Evolutionary conservation across 1,140 invertebrate species (phyloP).

Genomic region (Caenorhabditis brenneri): DNA sequence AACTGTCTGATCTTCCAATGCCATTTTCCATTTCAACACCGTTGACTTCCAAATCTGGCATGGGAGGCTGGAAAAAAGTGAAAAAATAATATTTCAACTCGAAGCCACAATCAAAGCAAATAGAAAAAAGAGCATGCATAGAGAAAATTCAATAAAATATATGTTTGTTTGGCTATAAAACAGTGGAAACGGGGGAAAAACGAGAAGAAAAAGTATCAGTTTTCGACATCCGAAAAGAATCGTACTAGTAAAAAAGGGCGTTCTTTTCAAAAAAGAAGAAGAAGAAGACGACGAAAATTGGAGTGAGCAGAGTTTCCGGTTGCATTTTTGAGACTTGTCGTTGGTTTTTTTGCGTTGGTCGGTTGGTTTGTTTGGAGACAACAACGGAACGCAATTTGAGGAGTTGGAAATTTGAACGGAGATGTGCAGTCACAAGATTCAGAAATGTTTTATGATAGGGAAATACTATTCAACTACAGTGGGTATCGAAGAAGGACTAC

Average conservation of each 20-base stretch:
- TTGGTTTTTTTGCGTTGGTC: background rate
- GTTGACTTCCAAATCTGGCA: slow-evolving; percentile 46
- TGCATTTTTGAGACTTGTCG: slow-evolving; percentile 32
- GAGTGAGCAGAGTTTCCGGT: slow-evolving; percentile 19
- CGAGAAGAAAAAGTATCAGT: background rate
- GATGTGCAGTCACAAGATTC: background rate
- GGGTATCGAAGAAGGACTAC: background rate
- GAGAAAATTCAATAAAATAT: slow-evolving; percentile 44
- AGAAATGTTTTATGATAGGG: too few species aligned
- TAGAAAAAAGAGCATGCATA: background rate
- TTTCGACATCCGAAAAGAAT: slow-evolving; percentile 19
- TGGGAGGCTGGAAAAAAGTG: background rate
- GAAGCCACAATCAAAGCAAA: slow-evolving; percentile 12
- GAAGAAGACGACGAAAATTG: background rate
- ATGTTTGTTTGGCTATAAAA: slow-evolving; percentile 44
- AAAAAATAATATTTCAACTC: slow-evolving; percentile 15
- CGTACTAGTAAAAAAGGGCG: slow-evolving; percentile 33
- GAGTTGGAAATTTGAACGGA: slow-evolving; percentile 6
- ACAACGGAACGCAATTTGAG: slow-evolving; percentile 37
- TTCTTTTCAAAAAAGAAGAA: slow-evolving; percentile 34
- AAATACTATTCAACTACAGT: too few species aligned
- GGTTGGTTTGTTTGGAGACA: slow-evolving; percentile 1
- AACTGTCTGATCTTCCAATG: slow-evolving; percentile 36
- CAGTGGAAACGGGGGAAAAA: background rate
- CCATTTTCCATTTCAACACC: slow-evolving; percentile 49